phyloP scores from a whole-genome alignment of 2,797 vertebrate genomes.

The Pyrocephalus nanus region DNA sequence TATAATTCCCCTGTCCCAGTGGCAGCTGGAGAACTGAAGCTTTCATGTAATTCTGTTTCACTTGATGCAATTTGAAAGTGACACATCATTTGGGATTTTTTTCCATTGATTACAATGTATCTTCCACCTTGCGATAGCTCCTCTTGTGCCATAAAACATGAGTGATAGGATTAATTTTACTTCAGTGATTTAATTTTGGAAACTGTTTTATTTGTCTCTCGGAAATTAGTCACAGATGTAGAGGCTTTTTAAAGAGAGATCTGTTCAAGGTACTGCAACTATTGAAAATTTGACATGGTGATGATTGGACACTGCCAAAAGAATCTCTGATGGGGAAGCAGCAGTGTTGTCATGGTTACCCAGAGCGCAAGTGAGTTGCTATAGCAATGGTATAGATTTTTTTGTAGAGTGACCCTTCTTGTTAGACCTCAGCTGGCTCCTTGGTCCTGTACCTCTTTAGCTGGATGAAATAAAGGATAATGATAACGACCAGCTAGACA shows the following conservation, averaged over 20 bases:
- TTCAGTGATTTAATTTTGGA: neutral
- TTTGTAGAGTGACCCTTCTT: neutral
- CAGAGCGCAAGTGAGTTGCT: neutral
- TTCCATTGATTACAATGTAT: neutral
- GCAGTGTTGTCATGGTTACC: constrained; percentile 35
- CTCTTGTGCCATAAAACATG: neutral
- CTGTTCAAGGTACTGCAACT: neutral
- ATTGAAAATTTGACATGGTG: constrained; percentile 1
- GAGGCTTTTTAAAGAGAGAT: neutral
- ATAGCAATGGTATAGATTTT: constrained; percentile 31
- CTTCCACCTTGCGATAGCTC: neutral
- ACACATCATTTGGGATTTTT: neutral
- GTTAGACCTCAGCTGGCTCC: neutral
- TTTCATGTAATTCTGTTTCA: neutral
- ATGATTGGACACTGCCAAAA: constrained; percentile 5
- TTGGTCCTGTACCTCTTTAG: neutral
- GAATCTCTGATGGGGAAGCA: neutral
- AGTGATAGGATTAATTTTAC: neutral
- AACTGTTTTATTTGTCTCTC: neutral
- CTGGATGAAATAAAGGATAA: neutral
- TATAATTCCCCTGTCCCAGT: neutral
- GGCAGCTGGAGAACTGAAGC: neutral
- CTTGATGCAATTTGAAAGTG: neutral
- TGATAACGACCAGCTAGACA: fast-evolving
- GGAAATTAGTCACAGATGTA: neutral